phyloP scores from a whole-genome alignment of 2,797 vertebrate species.

The Pogonophryne albipinna region DNA sequence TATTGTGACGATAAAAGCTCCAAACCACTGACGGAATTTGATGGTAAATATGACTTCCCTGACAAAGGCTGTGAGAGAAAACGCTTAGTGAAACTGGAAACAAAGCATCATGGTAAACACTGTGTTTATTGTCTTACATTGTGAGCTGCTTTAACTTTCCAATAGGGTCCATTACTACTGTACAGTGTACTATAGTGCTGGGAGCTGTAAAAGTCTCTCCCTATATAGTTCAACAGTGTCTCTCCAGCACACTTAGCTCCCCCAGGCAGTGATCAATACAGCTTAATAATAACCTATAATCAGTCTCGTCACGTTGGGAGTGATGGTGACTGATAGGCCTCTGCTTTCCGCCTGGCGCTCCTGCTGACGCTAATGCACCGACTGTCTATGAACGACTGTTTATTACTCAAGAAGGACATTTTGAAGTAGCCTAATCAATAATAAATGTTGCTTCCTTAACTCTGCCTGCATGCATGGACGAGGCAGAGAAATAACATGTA shows the following conservation, averaged over 20 bases:
- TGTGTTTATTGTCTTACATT: constrained; percentile 25
- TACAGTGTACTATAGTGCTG: constrained; percentile 49
- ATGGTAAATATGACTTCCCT: constrained; percentile 42
- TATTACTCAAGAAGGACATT: constrained; percentile 83
- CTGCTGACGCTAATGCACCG: constrained; percentile 79
- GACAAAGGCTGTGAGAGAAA: constrained; percentile 10
- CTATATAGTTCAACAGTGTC: constrained; percentile 49
- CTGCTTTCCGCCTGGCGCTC: constrained; percentile 65
- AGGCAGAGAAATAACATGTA: constrained; percentile 58
- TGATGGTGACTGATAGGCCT: constrained; percentile 83
- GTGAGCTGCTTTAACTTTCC: constrained; percentile 45
- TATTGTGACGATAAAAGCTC: constrained; percentile 75
- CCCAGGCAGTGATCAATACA: constrained; percentile 78
- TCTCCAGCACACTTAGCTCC: constrained; percentile 61
- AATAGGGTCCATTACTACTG: constrained; percentile 34
- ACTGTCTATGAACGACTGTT: constrained; percentile 79
- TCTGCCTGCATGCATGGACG: constrained; percentile 57
- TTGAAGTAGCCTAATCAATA: constrained; percentile 81
- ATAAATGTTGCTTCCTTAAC: constrained; percentile 79
- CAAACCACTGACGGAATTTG: constrained; percentile 71
- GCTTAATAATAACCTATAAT: constrained; percentile 84
- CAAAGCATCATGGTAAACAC: constrained; percentile 25
- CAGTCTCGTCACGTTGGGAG: constrained; percentile 75
- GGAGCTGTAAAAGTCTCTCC: constrained; percentile 70
- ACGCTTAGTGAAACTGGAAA: constrained; percentile 18